Base-by-base conservation (phyloP, 2,113 vertebrate genomes). In the Amphiprion percula region DNA sequence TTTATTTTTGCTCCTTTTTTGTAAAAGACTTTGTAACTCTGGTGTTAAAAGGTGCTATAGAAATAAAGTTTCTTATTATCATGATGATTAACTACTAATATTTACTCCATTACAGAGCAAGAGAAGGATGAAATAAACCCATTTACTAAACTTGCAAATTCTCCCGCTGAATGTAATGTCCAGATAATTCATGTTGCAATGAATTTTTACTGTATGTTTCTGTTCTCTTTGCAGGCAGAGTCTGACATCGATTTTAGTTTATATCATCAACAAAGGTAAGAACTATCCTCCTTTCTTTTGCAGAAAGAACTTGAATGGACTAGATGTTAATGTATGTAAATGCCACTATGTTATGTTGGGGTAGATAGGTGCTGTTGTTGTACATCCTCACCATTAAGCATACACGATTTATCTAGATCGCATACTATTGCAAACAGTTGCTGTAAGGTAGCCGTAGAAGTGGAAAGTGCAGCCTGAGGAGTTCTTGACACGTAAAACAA, bases 191-290 rank as follows among this genome's bases (percentile, higher is more conserved):
- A 47, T 50, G 24, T 64, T 60, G 11, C 28, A 26, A 37, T 56
- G 2, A 28, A 50, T 46, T 3, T 19, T 55, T 3, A 24, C 2
- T 23, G 6, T 26, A 16, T 72, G 15, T 83, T 23, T 75, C 1
- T 70, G 23, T 71, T 75, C 4, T 54, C 66, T 70, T 80, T 87
- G 70, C 90, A 95, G 95, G 90, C 92, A 50, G 95, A 95, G 80
- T 94, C 95, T 86, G 94, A 95, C 84, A 90, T 95, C 72, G 89
- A 92, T 86, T 91, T 92, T 91, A 93, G 88, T 90, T 94, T 94
- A 93, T 95, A 93, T 95, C 93, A 93, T 86, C 94, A 94, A 93
- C 94, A 95, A 92, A 95, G 93, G 94, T 96, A 92, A 56, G 33
- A 23, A 12, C 30, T 28, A 6, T 47, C 4, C 21, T 30, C 15